Base-by-base conservation (phyloP, 64 coral and sea anemone genomes). In the Trachythela sp. region DNA sequence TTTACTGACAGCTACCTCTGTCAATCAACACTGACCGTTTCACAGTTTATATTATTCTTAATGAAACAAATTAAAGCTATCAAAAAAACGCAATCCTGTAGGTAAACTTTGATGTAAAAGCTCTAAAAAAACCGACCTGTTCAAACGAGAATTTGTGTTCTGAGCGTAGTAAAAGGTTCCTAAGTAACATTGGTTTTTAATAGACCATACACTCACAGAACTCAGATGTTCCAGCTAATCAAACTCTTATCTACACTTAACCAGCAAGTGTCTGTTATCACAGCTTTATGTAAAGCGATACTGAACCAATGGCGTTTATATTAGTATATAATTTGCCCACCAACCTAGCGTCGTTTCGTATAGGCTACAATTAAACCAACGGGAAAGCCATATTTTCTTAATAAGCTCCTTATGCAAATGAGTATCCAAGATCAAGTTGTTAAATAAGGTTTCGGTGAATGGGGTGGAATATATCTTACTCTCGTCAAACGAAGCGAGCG, bases 241-340 rank as follows among this genome's bases (percentile, higher is more conserved):
- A 64, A 64, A 64, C 26, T 64, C 56, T 64, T 64, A 64, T 64
- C 56, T 64, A 64, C 24, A 24, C 56, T 64, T 64, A 64, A 64
- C 13, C 56, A 64, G 56, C 0, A 64, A 64, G 8, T 26, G 56
- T 64, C 56, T 64, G 56, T 64, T 64, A 64, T 64, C 56, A 64
- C 56, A 64, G 56, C 56, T 64, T 64, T 64, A 64, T 64, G 56
- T 64, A 64, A 64, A 64, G 56, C 56, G 56, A 64, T 64, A 64
- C 56, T 17, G 26, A 64, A 26, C 20, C 56, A 64, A 64, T n/a
- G 4, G 20, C 56, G 56, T 64, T 64, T 64, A 64, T 64, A 64
- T 64, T 64, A 20, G 56, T 27, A n/a, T 22, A 64, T 64, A 64
- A 64, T 64, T 64, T 64, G 56, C 56, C 56, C 56, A 64, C 56